Conservation (phyloP, 1,140 invertebrate genomes). For the Anastrepha ludens region DNA sequence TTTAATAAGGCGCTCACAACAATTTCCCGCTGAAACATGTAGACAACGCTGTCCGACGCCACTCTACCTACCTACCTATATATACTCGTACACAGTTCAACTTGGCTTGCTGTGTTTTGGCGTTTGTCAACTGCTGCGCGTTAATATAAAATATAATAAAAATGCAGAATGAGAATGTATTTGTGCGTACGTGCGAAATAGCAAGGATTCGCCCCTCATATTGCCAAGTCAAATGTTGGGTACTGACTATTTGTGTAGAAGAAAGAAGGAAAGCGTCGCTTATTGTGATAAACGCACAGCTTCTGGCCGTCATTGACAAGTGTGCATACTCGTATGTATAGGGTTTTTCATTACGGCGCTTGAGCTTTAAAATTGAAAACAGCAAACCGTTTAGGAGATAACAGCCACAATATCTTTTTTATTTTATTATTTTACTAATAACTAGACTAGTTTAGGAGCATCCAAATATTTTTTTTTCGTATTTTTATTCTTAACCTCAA, state of each 20-base stretch:
- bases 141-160: neutral
- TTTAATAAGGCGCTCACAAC: conserved; percentile 37
- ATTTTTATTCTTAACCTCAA: too few relatives aligned
- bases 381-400: too few relatives aligned
- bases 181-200: neutral
- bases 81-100: neutral
- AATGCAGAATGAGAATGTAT: too few relatives aligned
- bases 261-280: neutral
- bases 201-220: neutral
- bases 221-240: neutral
- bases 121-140: conserved; percentile 1
- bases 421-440: too few relatives aligned
- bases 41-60: neutral
- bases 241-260: neutral
- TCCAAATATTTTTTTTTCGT: too few relatives aligned
- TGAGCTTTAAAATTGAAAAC: too few relatives aligned
- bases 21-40: neutral
- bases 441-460: too few relatives aligned
- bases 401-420: too few relatives aligned
- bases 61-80: neutral
- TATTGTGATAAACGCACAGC: neutral
- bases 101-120: neutral
- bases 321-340: neutral
- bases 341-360: too few relatives aligned
- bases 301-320: conserved; percentile 1